Evolutionary conservation across 1,140 invertebrate genomes (phyloP).

Genomic region (Apis laboriosa): DNA sequence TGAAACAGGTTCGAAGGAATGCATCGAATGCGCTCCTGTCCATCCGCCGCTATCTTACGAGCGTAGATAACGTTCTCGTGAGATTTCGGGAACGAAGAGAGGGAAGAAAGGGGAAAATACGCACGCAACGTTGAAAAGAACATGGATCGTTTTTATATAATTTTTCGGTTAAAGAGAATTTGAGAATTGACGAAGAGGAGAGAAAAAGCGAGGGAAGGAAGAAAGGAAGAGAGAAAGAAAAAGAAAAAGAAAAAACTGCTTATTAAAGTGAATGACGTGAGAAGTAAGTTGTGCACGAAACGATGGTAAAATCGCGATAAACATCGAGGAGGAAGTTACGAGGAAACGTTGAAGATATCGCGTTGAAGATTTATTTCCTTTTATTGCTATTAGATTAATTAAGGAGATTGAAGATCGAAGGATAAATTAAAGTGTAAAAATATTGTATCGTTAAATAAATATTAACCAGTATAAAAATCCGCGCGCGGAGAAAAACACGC

Average conservation of each 20-base stretch:
- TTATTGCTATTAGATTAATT: not conserved
- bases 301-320: conserved; percentile 14
- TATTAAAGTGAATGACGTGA: conserved; percentile 33
- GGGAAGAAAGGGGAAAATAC: no score
- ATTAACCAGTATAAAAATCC: not conserved
- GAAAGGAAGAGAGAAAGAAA: not conserved
- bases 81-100: no score
- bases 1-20: conserved; percentile 7
- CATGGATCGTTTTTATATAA: no score
- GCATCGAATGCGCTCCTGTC: not conserved
- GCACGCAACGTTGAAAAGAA: no score
- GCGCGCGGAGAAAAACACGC: not conserved
- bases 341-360: conserved; percentile 14
- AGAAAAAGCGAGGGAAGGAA: not conserved
- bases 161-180: no score
- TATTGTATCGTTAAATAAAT: not conserved
- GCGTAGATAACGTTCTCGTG: no score
- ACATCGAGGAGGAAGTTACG: conserved; percentile 16
- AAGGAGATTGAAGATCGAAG: not conserved
- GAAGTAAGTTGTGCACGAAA: not conserved
- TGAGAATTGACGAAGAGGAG: no score
- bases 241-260: not conserved
- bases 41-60: not conserved
- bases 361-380: conserved; percentile 15
- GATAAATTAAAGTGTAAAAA: not conserved